Evolutionary conservation across 2,797 vertebrate genomes (phyloP).

Genomic region (Liparis tanakae): DNA sequence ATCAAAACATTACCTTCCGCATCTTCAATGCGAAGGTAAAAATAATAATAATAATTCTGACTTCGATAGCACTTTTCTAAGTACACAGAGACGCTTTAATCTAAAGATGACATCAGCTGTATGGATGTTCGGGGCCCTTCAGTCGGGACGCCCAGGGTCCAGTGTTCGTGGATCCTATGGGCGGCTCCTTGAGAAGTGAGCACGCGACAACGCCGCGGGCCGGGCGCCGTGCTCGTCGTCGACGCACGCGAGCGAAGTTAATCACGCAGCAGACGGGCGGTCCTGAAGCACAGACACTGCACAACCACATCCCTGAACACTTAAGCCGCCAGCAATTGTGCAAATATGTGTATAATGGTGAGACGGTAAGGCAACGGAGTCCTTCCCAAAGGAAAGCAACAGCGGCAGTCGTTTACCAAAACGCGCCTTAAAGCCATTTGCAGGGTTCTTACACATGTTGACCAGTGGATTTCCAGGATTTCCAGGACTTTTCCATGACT

Average conservation of each 20-base stretch:
- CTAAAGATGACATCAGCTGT: background rate
- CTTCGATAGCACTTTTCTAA: no score
- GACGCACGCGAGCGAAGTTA: conserved; percentile 1
- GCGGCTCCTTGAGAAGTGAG: background rate
- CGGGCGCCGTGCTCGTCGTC: background rate
- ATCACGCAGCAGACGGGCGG: conserved; percentile 13
- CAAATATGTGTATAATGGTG: conserved; percentile 26
- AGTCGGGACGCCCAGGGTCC: no score
- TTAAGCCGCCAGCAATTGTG: conserved; percentile 35
- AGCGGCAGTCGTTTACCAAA: conserved; percentile 25
- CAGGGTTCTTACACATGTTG: no score
- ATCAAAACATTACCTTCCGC: no score
- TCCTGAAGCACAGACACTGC: conserved; percentile 27
- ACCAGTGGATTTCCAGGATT: no score
- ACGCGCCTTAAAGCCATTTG: no score
- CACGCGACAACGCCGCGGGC: no score
- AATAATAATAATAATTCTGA: no score
- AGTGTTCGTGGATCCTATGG: no score
- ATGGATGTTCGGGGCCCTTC: background rate
- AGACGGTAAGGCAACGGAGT: conserved; percentile 46
- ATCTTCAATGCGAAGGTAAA: no score
- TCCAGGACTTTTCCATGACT: no score
- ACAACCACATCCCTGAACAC: conserved; percentile 18
- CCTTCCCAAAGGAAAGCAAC: conserved; percentile 49
- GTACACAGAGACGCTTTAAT: no score